These are phyloP conservation scores for Bursaphelenchus mucronatus DNA, from an alignment of 1,140 invertebrate genomes.

Conservation along the genomic window DNA sequence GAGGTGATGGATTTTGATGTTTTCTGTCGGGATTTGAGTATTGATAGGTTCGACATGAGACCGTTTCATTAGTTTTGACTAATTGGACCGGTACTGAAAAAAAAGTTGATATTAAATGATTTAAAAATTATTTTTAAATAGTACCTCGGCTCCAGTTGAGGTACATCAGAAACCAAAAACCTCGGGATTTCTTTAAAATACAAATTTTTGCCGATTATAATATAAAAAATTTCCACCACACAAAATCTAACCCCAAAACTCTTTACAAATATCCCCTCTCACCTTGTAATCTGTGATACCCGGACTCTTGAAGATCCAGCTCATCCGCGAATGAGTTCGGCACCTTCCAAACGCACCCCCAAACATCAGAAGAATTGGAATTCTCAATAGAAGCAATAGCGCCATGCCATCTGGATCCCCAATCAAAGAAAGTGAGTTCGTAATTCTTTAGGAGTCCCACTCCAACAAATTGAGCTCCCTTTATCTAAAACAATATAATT, in stretches of 20 bases:
- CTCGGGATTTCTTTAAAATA: too few species aligned
- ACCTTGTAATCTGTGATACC: slow-evolving; percentile 53
- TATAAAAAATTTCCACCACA: slow-evolving; percentile 7
- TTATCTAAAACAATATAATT: slow-evolving; percentile 26
- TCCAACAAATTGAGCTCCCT: slow-evolving; percentile 37
- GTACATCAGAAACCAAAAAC: too few species aligned
- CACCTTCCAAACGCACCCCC: slow-evolving; percentile 46
- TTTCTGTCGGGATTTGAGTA: slow-evolving; percentile 37
- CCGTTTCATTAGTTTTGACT: slow-evolving; percentile 14
- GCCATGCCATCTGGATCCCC: slow-evolving; percentile 39
- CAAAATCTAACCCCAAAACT: background rate
- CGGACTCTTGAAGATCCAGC: slow-evolving; percentile 43
- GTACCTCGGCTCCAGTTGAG: too few species aligned
- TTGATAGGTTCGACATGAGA: slow-evolving; percentile 53
- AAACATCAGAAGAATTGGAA: slow-evolving; percentile 26
- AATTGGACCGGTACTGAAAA: slow-evolving; percentile 12
- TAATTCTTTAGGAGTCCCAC: slow-evolving; percentile 30
- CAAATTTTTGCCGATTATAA: background rate
- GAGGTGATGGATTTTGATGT: slow-evolving; percentile 39
- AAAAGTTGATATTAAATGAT: background rate
- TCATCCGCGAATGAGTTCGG: slow-evolving; percentile 46
- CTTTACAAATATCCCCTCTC: background rate
- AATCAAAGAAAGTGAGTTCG: slow-evolving; percentile 42
- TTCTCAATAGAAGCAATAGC: slow-evolving; percentile 49
- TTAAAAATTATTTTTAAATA: too few species aligned